These are phyloP conservation scores for Hypotaenidia okinawae DNA, from an alignment of 2,797 vertebrate species.

Conservation along the genomic window DNA sequence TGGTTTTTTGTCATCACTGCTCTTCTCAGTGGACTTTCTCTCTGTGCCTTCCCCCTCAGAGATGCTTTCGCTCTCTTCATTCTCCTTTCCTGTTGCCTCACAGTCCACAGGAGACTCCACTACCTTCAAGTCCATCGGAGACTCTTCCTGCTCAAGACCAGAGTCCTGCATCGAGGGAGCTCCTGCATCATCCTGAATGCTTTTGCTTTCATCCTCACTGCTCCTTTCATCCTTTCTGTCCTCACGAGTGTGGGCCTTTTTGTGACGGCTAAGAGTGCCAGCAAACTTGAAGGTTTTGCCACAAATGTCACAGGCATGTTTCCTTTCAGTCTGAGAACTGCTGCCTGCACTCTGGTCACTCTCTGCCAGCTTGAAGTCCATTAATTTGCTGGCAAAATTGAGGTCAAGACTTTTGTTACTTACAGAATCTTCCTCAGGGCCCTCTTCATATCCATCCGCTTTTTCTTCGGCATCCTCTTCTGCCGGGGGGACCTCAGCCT, in stretches of 20 bases:
- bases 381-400: slow-evolving; percentile 92
- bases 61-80: slow-evolving; percentile 77
- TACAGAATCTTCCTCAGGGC: slow-evolving; percentile 85
- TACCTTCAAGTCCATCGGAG: slow-evolving; percentile 72
- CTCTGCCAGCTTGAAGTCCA: slow-evolving; percentile 89
- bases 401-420: slow-evolving; percentile 97
- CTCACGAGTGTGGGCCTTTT: slow-evolving; percentile 86
- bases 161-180: slow-evolving; percentile 42
- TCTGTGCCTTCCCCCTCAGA: slow-evolving; percentile 81
- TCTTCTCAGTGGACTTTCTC: slow-evolving; percentile 82
- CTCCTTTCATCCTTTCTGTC: slow-evolving; percentile 68
- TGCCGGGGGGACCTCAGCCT: slow-evolving; percentile 1
- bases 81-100: slow-evolving; percentile 70
- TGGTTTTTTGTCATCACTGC: slow-evolving; percentile 90
- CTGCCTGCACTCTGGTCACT: slow-evolving; percentile 66
- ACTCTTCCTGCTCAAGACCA: slow-evolving; percentile 63
- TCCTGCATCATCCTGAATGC: slow-evolving; percentile 12
- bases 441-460: slow-evolving; percentile 74
- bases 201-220: slow-evolving; percentile 69
- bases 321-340: slow-evolving; percentile 67
- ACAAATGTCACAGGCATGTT: slow-evolving; percentile 86
- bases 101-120: slow-evolving; percentile 69
- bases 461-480: slow-evolving; percentile 49
- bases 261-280: slow-evolving; percentile 91
- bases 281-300: slow-evolving; percentile 93